Evolutionary conservation across 2,113 vertebrate genomes (phyloP).

Genomic region (Cololabis saira): DNA sequence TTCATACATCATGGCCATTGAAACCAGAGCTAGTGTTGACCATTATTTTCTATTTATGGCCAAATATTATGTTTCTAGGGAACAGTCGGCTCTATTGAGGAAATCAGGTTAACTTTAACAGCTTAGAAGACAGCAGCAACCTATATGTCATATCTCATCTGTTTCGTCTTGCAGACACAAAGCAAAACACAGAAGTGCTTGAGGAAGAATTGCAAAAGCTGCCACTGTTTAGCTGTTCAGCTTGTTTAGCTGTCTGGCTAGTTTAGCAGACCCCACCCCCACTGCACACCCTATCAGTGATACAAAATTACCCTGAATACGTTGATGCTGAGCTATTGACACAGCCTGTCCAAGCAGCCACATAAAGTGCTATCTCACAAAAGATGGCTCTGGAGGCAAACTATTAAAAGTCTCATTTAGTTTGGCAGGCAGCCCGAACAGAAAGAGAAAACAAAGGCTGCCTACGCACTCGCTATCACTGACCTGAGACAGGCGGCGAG

Average conservation of each 20-base stretch:
- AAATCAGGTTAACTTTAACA: constrained; percentile 70
- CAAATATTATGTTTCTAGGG: constrained; percentile 80
- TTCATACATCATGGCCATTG: constrained; percentile 39
- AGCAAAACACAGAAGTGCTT: constrained; percentile 14
- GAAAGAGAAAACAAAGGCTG: constrained; percentile 78
- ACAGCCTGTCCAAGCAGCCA: constrained; percentile 37
- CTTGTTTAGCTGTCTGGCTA: not conserved
- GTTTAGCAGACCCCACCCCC: not conserved
- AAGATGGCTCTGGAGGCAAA: constrained; percentile 65
- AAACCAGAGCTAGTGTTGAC: constrained; percentile 52
- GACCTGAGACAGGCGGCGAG: constrained; percentile 66
- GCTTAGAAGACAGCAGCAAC: constrained; percentile 14
- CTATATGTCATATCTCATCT: constrained; percentile 43
- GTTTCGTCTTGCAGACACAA: constrained; percentile 9
- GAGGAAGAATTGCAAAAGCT: constrained; percentile 11
- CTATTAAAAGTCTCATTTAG: constrained; percentile 69
- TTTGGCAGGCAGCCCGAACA: constrained; percentile 71
- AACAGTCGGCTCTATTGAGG: constrained; percentile 63
- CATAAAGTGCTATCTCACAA: constrained; percentile 58
- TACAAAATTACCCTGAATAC: constrained; percentile 50
- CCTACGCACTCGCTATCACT: constrained; percentile 57
- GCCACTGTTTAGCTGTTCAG: not conserved
- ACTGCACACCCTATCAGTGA: constrained; percentile 1
- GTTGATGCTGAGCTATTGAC: constrained; percentile 71
- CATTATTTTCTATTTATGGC: constrained; percentile 75